Conservation (phyloP, 2,888 invertebrate genomes). For the Oscheius onirici region DNA sequence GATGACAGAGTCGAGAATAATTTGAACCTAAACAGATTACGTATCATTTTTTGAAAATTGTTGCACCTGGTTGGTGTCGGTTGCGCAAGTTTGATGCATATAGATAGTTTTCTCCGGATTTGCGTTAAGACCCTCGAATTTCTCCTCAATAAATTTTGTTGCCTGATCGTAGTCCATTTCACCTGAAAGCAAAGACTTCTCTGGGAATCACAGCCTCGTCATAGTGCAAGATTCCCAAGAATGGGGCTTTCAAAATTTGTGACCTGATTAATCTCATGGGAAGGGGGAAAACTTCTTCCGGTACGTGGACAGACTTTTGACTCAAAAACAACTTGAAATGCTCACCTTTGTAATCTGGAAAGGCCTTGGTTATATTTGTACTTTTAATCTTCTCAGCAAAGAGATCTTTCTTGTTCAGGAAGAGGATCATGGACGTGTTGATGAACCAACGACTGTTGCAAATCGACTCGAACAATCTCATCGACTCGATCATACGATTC, state of each 20-base stretch:
- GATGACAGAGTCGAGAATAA: constrained; percentile 70
- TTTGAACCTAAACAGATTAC: constrained; percentile 43
- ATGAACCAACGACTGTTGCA: constrained; percentile 71
- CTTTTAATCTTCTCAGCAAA: constrained; percentile 68
- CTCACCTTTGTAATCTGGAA: constrained; percentile 71
- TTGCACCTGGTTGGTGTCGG: constrained; percentile 60
- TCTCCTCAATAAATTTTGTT: constrained; percentile 98
- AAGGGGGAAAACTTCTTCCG: too few species aligned
- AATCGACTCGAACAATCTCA: constrained; percentile 70
- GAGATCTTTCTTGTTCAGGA: constrained; percentile 70
- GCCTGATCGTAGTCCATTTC: constrained; percentile 96
- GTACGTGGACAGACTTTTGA: too few species aligned
- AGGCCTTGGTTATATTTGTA: constrained; percentile 61
- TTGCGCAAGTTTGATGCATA: constrained; percentile 67
- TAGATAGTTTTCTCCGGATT: constrained; percentile 99
- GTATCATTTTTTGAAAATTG: too few species aligned
- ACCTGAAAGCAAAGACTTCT: constrained; percentile 75
- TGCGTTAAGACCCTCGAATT: constrained; percentile 99
- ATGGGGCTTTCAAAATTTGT: too few species aligned
- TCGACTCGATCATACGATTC: constrained; percentile 71
- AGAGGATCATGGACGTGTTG: constrained; percentile 71
- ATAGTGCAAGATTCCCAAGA: too few species aligned
- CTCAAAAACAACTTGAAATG: not conserved
- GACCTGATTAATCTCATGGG: too few species aligned
- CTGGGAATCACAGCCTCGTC: too few species aligned